Evolutionary conservation across 2,888 invertebrate species (phyloP), one percentile per base, ranked within the genome.

Genomic region (Epirrhoe alternata): DNA sequence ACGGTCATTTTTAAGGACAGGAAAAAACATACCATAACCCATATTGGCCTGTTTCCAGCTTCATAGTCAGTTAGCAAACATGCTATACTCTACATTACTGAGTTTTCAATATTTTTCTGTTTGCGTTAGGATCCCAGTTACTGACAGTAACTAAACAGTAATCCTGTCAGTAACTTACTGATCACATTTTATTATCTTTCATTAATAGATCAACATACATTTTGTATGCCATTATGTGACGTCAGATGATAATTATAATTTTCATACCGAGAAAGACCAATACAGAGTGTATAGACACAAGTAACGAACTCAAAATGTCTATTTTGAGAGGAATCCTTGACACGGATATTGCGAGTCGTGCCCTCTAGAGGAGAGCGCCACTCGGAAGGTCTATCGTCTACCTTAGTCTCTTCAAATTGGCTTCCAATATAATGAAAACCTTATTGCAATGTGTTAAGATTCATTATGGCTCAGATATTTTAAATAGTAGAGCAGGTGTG

Each of bases 301-400:
- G 75, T 69, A 73, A 70, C 72, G 63, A 76, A 75, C 77, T 75
- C 69, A 76, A 81, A 83, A 79, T 77, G 67, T 83, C 82, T 86
- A 84, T 86, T 83, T 81, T 77, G 75, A 81, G 84, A 75, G 55
- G 56, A 73, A 86, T 89, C 90, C 90, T 91, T 90, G 90, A 89
- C 90, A 90, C 81, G 80, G 78, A 84, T 88, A 76, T 72, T 70
- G 74, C 71, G 79, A 85, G 87, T 88, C 86, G 77, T 86, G 87
- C 85, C 88, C 90, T 90, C 88, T 89, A 73, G 74, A 75, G 66
- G 58, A 64, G 56, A 66, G 77, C 74, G 73, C 74, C 74, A 78
- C 79, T 74, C 68, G 72, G 83, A 87, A 86, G 84, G 87, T 77
- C 80, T 72, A 73, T 71, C 71, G 76, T 75, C 45, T 17, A 10